Percentiles rank a stretch among this genome's conserved stretches.
phyloP scores from a whole-genome alignment of 2,888 invertebrate species.

The Andrena bucephala region DNA sequence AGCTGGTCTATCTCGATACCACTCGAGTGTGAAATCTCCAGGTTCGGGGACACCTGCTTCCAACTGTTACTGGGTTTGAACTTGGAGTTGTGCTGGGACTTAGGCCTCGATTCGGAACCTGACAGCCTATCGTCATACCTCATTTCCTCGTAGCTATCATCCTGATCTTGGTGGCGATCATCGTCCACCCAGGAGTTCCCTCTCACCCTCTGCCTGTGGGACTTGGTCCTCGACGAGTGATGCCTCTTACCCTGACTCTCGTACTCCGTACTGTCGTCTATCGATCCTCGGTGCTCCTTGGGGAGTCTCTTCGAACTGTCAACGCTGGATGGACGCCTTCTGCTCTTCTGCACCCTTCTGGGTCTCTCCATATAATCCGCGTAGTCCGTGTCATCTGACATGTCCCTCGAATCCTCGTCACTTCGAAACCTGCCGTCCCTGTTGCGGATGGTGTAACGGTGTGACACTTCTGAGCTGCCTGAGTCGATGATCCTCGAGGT shows the following conservation, averaged over 20 bases:
- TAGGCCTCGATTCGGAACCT: conserved; percentile 38
- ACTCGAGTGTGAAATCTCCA: conserved; percentile 78
- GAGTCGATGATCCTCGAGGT: conserved; percentile 52
- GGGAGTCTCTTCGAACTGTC: conserved; percentile 75
- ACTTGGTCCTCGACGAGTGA: conserved; percentile 69
- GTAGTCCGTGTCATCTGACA: conserved; percentile 79
- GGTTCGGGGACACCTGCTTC: conserved; percentile 79
- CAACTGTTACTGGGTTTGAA: conserved; percentile 68
- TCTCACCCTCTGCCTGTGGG: conserved; percentile 71
- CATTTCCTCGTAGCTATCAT: conserved; percentile 70
- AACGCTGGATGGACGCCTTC: conserved; percentile 71
- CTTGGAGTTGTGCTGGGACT: conserved; percentile 29
- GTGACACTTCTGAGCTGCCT: conserved; percentile 35
- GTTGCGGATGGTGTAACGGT: conserved; percentile 52
- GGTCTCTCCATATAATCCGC: conserved; percentile 78
- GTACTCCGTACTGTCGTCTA: conserved; percentile 65
- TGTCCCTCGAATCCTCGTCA: conserved; percentile 77
- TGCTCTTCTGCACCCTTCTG: conserved; percentile 74
- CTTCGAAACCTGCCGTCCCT: conserved; percentile 67
- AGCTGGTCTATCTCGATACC: conserved; percentile 78
- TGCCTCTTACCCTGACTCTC: conserved; percentile 69
- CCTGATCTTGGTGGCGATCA: conserved; percentile 61
- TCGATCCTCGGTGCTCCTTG: conserved; percentile 79
- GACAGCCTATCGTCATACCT: conserved; percentile 45
- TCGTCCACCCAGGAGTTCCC: conserved; percentile 74